Base-by-base conservation (phyloP, 2,888 invertebrate genomes). In the Halictus ligatus region DNA sequence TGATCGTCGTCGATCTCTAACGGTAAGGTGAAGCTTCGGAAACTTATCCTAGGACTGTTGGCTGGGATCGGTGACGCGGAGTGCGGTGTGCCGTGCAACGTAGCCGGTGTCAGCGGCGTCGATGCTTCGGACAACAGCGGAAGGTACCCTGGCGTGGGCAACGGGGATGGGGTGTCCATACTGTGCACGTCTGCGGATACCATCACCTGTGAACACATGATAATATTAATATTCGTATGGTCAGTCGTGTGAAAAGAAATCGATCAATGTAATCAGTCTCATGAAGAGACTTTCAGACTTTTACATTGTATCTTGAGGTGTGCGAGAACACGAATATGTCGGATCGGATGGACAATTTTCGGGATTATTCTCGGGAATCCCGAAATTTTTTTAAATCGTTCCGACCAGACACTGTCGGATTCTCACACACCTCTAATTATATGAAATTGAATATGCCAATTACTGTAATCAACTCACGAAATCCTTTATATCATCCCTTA, bases 181-280 rank as follows among this genome's bases (percentile, higher is more conserved):
- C 93, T 94, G 89, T 95, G 95, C 35, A 95, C 93, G 83, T 95
- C 95, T 12, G 95, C 95, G 15, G 95, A 94, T 21, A 95, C 94
- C 93, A 95, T 94, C n/a, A 95, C 94, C 95, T 95, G 89, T 48
- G 3, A 25, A 76, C 3, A 75, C 7, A 67, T 21, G 3, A 21
- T 21, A 58, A 69, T 60, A n/a, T 58, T 1, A 58, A 48, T 48
- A 12, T 75, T 25, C 5, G 40, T 64, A 40, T 1, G 13, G 10
- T 12, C 8, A 25, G 25, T 25, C 5, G 2, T 12, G 25, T 13
- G n/a, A 54, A 54, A 54, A 18, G 54, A 21, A 54, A n/a, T 21
- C n/a, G 21, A 54, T 21, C 7, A 54, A 54, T 15, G 18, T 15
- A 54, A 54, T 46, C 46, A 46, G 46, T 46, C 13, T 46, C 43